Evolutionary conservation across 2,113 vertebrate genomes (phyloP).

Genomic region (Hiodon tergisus): DNA sequence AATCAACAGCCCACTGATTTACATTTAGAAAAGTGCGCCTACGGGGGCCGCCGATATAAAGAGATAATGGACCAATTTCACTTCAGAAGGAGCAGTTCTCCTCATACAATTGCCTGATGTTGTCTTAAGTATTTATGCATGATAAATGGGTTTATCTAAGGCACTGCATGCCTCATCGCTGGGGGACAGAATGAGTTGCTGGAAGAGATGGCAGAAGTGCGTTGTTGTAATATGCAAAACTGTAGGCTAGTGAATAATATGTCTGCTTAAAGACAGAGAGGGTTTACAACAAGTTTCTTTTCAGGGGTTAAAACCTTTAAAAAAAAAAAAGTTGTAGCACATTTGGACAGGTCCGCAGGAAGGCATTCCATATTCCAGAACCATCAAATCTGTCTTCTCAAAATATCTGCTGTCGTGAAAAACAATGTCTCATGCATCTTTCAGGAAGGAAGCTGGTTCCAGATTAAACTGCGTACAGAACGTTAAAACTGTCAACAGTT

Average conservation of each 20-base stretch:
- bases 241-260: too few relatives aligned
- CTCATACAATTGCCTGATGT: background rate
- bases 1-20: too few relatives aligned
- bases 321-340: too few relatives aligned
- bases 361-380: background rate
- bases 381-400: background rate
- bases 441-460: background rate
- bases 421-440: background rate
- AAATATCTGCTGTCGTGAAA: background rate
- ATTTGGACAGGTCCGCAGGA: background rate
- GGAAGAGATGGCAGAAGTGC: background rate
- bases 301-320: too few relatives aligned
- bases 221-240: background rate
- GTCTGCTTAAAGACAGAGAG: too few relatives aligned
- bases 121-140: background rate
- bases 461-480: slow-evolving; percentile 5
- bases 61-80: background rate
- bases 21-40: background rate
- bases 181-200: background rate
- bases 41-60: background rate
- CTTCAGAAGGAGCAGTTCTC: background rate
- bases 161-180: too few relatives aligned
- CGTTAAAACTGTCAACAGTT: background rate
- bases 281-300: too few relatives aligned
- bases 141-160: background rate